These are phyloP conservation scores for Solen grandis DNA, from an alignment of 1,140 invertebrate genomes.

Conservation along the genomic window DNA sequence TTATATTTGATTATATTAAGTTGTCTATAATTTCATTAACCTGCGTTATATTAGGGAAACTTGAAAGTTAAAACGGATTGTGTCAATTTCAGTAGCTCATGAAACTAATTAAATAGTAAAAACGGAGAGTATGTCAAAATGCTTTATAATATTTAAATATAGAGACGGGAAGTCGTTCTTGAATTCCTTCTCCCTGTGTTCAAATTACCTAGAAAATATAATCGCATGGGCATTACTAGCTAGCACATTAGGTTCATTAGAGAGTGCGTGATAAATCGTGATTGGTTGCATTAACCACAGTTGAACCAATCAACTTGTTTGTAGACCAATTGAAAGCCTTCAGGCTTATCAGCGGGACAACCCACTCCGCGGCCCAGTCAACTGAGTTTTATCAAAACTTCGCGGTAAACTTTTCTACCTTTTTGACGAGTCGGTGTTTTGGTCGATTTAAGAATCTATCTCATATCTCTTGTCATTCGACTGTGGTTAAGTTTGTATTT, in stretches of 20 bases:
- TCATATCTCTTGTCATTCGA: not conserved
- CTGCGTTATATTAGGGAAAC: too few species aligned
- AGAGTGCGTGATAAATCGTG: too few species aligned
- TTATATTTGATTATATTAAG: too few species aligned
- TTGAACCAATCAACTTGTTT: not conserved
- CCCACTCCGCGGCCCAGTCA: slow-evolving; percentile 7
- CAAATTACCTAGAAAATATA: slow-evolving; percentile 42
- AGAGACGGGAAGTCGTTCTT: too few species aligned
- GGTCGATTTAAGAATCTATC: slow-evolving; percentile 22
- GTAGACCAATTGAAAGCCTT: slow-evolving; percentile 26
- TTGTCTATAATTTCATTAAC: too few species aligned
- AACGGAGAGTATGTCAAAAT: too few species aligned
- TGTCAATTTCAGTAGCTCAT: too few species aligned
- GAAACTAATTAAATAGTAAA: too few species aligned
- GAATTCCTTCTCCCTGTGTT: slow-evolving; percentile 20
- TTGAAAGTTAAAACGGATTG: too few species aligned
- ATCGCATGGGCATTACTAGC: not conserved
- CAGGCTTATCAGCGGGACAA: slow-evolving; percentile 49
- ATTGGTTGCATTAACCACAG: slow-evolving; percentile 7
- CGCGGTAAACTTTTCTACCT: slow-evolving; percentile 46
- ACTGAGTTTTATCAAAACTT: slow-evolving; percentile 36
- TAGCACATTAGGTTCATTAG: too few species aligned
- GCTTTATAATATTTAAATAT: too few species aligned
- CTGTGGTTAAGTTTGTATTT: not conserved
- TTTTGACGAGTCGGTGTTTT: slow-evolving; percentile 48